Evolutionary conservation across 2,113 vertebrate genomes (phyloP).

Genomic region (Propithecus coquereli): DNA sequence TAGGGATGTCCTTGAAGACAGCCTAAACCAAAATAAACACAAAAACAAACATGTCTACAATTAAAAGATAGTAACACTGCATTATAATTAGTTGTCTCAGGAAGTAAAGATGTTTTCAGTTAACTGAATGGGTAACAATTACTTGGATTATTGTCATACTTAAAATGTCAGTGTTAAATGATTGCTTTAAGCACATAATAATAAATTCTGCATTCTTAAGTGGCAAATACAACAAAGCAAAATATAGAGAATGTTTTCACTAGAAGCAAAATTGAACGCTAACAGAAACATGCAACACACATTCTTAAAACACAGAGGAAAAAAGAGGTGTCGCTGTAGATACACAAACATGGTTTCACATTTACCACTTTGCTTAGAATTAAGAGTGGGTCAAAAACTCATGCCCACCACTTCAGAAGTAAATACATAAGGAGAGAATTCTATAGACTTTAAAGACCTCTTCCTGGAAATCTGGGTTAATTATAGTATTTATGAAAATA

Average conservation of each 20-base stretch:
- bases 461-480: conserved; percentile 69
- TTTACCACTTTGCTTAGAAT: background rate
- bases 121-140: conserved; percentile 76
- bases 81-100: conserved; percentile 74
- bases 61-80: conserved; percentile 67
- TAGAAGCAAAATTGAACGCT: conserved; percentile 66
- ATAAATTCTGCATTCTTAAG: conserved; percentile 78
- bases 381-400: background rate
- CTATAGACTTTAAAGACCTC: conserved; percentile 26
- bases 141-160: conserved; percentile 77
- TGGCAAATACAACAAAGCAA: conserved; percentile 72
- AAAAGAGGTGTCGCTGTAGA: conserved; percentile 19
- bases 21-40: conserved; percentile 65
- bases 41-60: conserved; percentile 66
- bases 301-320: conserved; percentile 6
- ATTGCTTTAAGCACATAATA: conserved; percentile 78
- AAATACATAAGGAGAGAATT: background rate
- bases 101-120: conserved; percentile 78
- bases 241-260: conserved; percentile 47
- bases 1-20: conserved; percentile 66
- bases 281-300: background rate
- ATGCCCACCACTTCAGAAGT: background rate
- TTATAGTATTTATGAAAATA: conserved; percentile 60
- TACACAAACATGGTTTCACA: background rate
- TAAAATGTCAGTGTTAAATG: conserved; percentile 74